phyloP scores from a whole-genome alignment of 2,797 vertebrate species.

The Xenops minutus region DNA sequence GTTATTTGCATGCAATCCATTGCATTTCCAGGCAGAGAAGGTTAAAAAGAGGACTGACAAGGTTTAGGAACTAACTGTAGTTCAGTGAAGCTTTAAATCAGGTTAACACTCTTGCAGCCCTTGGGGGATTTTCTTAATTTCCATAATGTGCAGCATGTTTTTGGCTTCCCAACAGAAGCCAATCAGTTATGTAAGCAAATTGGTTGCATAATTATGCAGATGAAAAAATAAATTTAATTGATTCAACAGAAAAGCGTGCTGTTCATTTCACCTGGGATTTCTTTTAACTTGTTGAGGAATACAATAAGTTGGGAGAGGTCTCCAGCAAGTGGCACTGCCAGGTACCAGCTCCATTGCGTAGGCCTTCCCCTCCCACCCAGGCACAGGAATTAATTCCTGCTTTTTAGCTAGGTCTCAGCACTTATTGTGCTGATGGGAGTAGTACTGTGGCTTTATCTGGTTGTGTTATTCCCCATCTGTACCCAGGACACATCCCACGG shows the following conservation, averaged over 20 bases:
- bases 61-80: not conserved
- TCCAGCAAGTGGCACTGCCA: not conserved
- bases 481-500: not conserved
- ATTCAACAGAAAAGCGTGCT: not conserved
- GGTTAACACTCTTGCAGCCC: not conserved
- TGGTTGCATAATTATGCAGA: not conserved
- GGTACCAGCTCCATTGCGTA: not conserved
- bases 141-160: not conserved
- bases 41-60: not conserved
- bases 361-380: accelerated
- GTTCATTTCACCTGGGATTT: not conserved
- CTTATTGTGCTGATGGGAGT: not conserved
- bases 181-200: slow-evolving; percentile 18
- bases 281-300: not conserved
- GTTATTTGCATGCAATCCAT: not conserved
- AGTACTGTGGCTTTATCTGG: not conserved
- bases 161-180: not conserved
- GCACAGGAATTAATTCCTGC: not conserved
- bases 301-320: not conserved
- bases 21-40: not conserved
- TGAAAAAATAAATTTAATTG: not conserved
- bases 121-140: not conserved
- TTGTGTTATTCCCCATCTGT: accelerated
- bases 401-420: not conserved
- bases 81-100: slow-evolving; percentile 23